Evolutionary conservation across 2,888 invertebrate species (phyloP).

Genomic region (Hermaeophaga mercurialis): DNA sequence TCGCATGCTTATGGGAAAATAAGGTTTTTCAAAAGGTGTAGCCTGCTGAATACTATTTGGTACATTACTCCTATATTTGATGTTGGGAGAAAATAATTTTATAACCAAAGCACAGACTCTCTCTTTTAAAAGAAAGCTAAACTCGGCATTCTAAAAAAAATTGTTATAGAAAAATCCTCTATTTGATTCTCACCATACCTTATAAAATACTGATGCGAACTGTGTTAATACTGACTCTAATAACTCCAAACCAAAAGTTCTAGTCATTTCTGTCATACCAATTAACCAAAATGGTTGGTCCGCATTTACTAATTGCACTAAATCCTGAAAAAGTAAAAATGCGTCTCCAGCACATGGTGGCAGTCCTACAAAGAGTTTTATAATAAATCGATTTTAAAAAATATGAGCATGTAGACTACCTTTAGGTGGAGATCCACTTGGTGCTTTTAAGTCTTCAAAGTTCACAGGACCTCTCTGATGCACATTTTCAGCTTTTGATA

Average conservation of each 20-base stretch:
- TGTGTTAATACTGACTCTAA: slow-evolving; percentile 91
- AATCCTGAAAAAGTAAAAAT: slow-evolving; percentile 94
- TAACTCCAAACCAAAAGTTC: slow-evolving; percentile 94
- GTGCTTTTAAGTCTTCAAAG: slow-evolving; percentile 78
- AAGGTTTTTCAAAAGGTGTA: slow-evolving; percentile 83
- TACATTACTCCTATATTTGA: slow-evolving; percentile 79
- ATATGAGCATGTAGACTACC: slow-evolving; percentile 49
- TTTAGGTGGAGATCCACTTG: slow-evolving; percentile 77
- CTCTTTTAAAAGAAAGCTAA: slow-evolving; percentile 92
- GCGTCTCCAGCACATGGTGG: slow-evolving; percentile 92
- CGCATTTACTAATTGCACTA: slow-evolving; percentile 94
- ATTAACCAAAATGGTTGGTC: slow-evolving; percentile 95
- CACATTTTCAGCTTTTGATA: slow-evolving; percentile 46
- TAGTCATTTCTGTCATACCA: slow-evolving; percentile 96
- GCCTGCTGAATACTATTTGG: slow-evolving; percentile 67
- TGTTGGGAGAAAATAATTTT: slow-evolving; percentile 96
- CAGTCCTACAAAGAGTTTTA: slow-evolving; percentile 58
- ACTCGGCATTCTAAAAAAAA: slow-evolving; percentile 82
- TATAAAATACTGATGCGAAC: slow-evolving; percentile 83
- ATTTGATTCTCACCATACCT: slow-evolving; percentile 61
- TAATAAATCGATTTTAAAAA: slow-evolving; percentile 4
- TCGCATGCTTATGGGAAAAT: slow-evolving; percentile 96
- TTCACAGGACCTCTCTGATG: slow-evolving; percentile 62
- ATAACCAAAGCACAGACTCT: slow-evolving; percentile 98
- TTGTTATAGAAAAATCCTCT: neutral